Base-by-base conservation (phyloP, 2,888 invertebrate species). In the Cryptocephalus primarius region DNA sequence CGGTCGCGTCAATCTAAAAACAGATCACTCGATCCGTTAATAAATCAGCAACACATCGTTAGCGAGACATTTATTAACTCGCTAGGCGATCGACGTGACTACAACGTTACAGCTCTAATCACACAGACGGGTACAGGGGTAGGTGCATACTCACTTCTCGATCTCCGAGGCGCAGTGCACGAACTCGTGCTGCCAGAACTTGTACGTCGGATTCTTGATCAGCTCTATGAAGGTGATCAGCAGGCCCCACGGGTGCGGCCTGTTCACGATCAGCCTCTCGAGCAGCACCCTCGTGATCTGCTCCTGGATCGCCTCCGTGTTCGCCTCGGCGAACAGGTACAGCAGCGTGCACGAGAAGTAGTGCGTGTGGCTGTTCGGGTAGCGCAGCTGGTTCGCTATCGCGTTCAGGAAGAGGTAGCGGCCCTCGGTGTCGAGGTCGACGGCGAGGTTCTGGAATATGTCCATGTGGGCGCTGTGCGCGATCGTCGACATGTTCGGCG, bases 131-230 rank as follows among this genome's bases (percentile, higher is more conserved):
- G n/a, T n/a, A 22, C 6, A 22, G 6, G 22, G 6, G 2, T 22
- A 22, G 22, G 22, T 22, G 6, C 6, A 22, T 14, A 79, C 87
- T 81, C 72, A 94, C 93, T 96, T 96, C 75, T 96, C 95, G 61
- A 99, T 97, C 74, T 99, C 99, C 1, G 97, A 95, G 13, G 99
- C 97, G 72, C 99, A 99, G 66, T 95, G 94, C 1, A 99, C 97
- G 73, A 99, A 99, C 65, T 99, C 96, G 65, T 99, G 97, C 55
- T 86, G 84, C 97, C 99, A 99, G 73, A 99, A 99, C 71, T 95
- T 94, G 76, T 96, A 99, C 22, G 85, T 83, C 8, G 94, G 95
- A 74, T 99, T 99, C 71, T 97, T 96, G 64, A 99, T 97, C 51
- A 99, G 79, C 69, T 99, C 99, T 56, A 97, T 97, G 72, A 99